phyloP scores from a whole-genome alignment of 2,888 invertebrate genomes.

The Ametastegia equiseti region DNA sequence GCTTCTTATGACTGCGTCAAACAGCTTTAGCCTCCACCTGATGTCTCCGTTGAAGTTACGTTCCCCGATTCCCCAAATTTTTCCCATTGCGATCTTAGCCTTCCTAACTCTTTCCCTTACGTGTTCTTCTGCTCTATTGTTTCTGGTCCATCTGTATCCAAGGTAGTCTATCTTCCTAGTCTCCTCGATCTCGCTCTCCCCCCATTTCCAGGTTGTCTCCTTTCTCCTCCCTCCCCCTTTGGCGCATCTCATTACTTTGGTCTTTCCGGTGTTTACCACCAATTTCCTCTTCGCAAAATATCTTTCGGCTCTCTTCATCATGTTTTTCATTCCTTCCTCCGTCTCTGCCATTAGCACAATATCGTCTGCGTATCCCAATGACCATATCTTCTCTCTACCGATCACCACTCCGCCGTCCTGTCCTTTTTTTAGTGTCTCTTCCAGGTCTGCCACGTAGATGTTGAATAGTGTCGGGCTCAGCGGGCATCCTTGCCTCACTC shows the following conservation, averaged over 20 bases:
- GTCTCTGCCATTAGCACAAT: slow-evolving; percentile 4
- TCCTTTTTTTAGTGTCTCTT: slow-evolving; percentile 39
- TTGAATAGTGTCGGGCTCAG: slow-evolving; percentile 51
- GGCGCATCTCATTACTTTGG: slow-evolving; percentile 46
- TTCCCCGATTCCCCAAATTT: slow-evolving; percentile 27
- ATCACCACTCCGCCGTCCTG: slow-evolving; percentile 43
- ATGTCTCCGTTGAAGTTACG: slow-evolving; percentile 42
- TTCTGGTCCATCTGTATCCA: slow-evolving; percentile 32
- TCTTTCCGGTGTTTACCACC: slow-evolving; percentile 16
- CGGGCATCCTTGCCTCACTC: slow-evolving; percentile 54
- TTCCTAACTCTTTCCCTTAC: background rate
- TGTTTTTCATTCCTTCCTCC: slow-evolving; percentile 31
- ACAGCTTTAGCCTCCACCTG: slow-evolving; percentile 44
- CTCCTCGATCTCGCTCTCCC: slow-evolving; percentile 46
- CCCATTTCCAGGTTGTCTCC: slow-evolving; percentile 41
- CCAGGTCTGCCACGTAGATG: slow-evolving; percentile 51
- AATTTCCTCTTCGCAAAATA: slow-evolving; percentile 32
- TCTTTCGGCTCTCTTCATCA: slow-evolving; percentile 26
- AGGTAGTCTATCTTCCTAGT: slow-evolving; percentile 48
- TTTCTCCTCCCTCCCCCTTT: slow-evolving; percentile 28
- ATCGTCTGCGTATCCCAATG: slow-evolving; percentile 29
- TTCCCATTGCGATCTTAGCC: slow-evolving; percentile 31
- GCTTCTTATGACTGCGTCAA: slow-evolving; percentile 40
- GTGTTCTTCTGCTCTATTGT: slow-evolving; percentile 32
- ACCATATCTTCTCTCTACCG: slow-evolving; percentile 39